phyloP scores from a whole-genome alignment of 2,113 vertebrate species.

The Lucifuga dentata region DNA sequence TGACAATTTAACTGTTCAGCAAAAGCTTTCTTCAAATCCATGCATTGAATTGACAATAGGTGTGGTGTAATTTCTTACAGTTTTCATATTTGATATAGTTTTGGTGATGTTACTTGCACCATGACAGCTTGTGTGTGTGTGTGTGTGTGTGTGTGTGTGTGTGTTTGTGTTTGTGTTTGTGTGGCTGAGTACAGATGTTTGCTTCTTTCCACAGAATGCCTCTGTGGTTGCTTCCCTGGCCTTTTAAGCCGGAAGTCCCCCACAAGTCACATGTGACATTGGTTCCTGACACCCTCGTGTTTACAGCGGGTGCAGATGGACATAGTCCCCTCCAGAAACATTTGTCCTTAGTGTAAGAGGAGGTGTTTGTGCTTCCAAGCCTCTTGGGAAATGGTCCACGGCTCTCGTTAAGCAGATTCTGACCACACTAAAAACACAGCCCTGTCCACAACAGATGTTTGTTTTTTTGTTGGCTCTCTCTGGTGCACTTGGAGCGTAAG shows the following conservation, averaged over 20 bases:
- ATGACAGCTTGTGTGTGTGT: conserved; percentile 2
- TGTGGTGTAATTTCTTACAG: conserved; percentile 1
- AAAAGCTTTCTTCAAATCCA: conserved; percentile 19
- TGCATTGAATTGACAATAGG: neutral
- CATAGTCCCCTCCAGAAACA: conserved; percentile 68
- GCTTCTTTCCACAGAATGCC: conserved; percentile 60
- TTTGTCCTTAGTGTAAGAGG: conserved; percentile 74
- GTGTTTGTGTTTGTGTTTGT: conserved; percentile 48
- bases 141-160: conserved; percentile 17
- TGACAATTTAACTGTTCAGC: conserved; percentile 20
- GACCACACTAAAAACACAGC: conserved; percentile 79
- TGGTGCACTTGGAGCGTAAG: conserved; percentile 67
- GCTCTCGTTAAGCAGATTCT: conserved; percentile 75
- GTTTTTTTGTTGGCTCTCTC: conserved; percentile 74
- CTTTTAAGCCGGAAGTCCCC: conserved; percentile 71
- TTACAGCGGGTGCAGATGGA: conserved; percentile 71
- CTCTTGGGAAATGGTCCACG: conserved; percentile 76
- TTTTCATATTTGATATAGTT: conserved; percentile 2
- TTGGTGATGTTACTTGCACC: conserved; percentile 4
- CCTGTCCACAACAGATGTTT: conserved; percentile 84
- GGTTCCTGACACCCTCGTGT: conserved; percentile 77
- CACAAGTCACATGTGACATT: conserved; percentile 78
- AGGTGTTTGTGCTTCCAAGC: conserved; percentile 75
- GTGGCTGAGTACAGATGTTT: conserved; percentile 70
- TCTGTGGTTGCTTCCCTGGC: conserved; percentile 72